Percentiles rank a stretch among this genome's conserved stretches.
phyloP scores from a whole-genome alignment of 1,140 invertebrate species.

The Charaxes varanes region DNA sequence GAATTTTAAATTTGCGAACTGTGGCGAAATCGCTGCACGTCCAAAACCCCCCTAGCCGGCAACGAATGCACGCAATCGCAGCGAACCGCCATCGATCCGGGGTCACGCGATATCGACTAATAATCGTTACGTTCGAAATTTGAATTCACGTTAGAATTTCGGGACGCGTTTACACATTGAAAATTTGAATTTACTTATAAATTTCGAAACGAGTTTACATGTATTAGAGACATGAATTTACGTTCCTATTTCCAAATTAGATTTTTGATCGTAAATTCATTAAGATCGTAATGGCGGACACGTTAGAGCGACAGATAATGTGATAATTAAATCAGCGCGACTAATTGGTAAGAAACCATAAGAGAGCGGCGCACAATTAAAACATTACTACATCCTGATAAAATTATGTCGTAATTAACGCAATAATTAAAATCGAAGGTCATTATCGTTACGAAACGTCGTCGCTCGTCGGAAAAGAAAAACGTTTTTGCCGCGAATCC shows the following conservation, averaged over 20 bases:
- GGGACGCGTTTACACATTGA: too few relatives aligned
- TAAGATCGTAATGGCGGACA: too few relatives aligned
- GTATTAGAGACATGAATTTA: too few relatives aligned
- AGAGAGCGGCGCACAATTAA: conserved; percentile 58
- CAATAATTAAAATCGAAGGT: conserved; percentile 63
- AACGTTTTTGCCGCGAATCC: conserved; percentile 37
- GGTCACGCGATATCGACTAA: conserved; percentile 40
- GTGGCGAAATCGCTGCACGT: conserved; percentile 39
- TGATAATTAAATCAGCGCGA: conserved; percentile 39
- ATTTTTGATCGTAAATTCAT: too few relatives aligned
- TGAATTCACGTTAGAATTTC: too few relatives aligned
- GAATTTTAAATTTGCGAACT: conserved; percentile 49
- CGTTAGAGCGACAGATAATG: conserved; percentile 42
- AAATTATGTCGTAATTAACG: conserved; percentile 63
- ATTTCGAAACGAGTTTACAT: too few relatives aligned
- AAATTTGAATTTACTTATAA: too few relatives aligned
- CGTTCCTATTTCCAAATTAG: too few relatives aligned
- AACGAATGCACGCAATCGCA: conserved; percentile 27
- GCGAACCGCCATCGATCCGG: conserved; percentile 24
- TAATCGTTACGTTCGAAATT: too few relatives aligned
- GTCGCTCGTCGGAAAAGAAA: too few relatives aligned
- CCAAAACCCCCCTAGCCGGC: conserved; percentile 24
- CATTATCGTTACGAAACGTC: conserved; percentile 53
- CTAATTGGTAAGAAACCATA: conserved; percentile 48
- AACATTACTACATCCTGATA: conserved; percentile 59